These are phyloP conservation scores for Gibbula magus DNA, from an alignment of 2,888 invertebrate species.

Conservation along the genomic window DNA sequence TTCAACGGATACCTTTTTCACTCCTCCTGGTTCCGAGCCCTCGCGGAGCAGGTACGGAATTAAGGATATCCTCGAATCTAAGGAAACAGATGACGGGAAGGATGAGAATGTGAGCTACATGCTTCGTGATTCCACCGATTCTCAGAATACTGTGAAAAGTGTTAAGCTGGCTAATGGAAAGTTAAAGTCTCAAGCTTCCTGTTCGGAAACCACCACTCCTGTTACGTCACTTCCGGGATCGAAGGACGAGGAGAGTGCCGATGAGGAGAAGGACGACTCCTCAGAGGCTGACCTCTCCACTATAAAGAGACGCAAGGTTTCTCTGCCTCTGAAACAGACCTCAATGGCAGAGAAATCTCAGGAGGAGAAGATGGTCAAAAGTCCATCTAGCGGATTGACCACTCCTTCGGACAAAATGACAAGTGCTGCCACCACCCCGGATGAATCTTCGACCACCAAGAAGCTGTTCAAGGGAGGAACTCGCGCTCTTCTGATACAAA, in stretches of 20 bases:
- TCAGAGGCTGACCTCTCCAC: background rate
- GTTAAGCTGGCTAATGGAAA: conserved; percentile 25
- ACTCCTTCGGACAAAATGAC: conserved; percentile 35
- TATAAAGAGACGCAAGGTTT: conserved; percentile 4
- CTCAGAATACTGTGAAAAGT: conserved; percentile 28
- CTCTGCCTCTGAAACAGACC: background rate
- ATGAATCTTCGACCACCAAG: conserved; percentile 33
- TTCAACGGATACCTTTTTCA: conserved; percentile 26
- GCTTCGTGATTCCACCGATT: conserved; percentile 27
- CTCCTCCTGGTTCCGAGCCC: conserved; percentile 23
- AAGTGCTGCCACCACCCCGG: conserved; percentile 38
- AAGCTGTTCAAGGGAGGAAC: conserved; percentile 44
- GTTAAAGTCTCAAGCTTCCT: background rate
- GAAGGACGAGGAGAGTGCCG: background rate
- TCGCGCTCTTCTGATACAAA: conserved; percentile 44
- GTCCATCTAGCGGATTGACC: conserved; percentile 32
- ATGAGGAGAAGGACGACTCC: background rate
- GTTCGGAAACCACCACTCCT: background rate
- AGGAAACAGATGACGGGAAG: background rate
- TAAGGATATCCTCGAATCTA: conserved; percentile 19
- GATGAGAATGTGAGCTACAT: conserved; percentile 18
- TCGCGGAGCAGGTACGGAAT: conserved; percentile 27
- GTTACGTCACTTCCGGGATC: conserved; percentile 3
- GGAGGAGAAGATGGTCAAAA: conserved; percentile 31
- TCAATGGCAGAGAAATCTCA: background rate